Conservation (phyloP, 2,888 invertebrate species). For the Coelinius sp. region DNA sequence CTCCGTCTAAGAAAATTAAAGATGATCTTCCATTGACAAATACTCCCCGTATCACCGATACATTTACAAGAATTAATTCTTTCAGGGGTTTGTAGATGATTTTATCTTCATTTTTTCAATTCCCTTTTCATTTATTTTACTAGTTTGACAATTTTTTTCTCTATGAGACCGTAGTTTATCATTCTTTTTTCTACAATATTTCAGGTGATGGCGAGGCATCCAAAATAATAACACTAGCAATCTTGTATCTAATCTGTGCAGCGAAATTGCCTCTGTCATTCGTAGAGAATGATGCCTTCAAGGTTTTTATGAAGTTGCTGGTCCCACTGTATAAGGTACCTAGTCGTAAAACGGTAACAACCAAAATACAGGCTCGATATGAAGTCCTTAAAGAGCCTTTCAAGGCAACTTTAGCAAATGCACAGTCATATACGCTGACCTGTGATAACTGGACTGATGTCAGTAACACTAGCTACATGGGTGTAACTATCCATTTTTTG, state of each 20-base stretch:
- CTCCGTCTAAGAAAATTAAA: too few relatives aligned
- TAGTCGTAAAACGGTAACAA: slow-evolving; percentile 41
- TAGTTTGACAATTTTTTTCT: too few relatives aligned
- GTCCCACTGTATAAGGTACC: slow-evolving; percentile 44
- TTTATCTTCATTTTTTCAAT: too few relatives aligned
- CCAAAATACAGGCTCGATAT: slow-evolving; percentile 33
- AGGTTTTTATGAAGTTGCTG: slow-evolving; percentile 41
- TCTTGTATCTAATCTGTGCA: slow-evolving; percentile 47
- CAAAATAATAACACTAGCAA: slow-evolving; percentile 42
- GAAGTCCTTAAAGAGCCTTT: slow-evolving; percentile 37
- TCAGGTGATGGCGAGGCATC: slow-evolving; percentile 39
- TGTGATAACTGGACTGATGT: slow-evolving; percentile 45
- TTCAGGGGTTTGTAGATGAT: too few relatives aligned
- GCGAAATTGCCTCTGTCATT: slow-evolving; percentile 43
- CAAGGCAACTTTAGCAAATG: slow-evolving; percentile 3
- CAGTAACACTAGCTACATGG: slow-evolving; percentile 42
- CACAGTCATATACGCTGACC: slow-evolving; percentile 30
- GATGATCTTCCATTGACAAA: too few relatives aligned
- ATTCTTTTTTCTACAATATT: too few relatives aligned
- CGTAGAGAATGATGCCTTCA: slow-evolving; percentile 47
- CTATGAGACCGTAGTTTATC: too few relatives aligned
- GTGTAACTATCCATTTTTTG: slow-evolving; percentile 43
- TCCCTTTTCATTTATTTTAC: too few relatives aligned
- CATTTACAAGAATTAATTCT: too few relatives aligned
- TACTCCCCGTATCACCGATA: too few relatives aligned